Percentiles rank a stretch among this genome's conserved stretches.
Conservation (phyloP, 1,140 invertebrate genomes). For the Stenopsyche tienmushanensis region DNA sequence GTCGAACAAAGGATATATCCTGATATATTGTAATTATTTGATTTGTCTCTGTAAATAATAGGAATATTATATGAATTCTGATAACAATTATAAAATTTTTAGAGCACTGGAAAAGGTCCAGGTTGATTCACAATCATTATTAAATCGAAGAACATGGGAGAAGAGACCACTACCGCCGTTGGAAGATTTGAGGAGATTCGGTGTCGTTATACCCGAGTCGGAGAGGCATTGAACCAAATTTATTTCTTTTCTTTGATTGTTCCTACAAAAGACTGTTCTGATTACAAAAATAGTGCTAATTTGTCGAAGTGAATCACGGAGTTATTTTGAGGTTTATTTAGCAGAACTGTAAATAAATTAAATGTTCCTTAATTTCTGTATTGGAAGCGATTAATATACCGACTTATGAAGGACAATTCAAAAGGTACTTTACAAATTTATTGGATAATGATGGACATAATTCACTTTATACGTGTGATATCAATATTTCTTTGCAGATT, state of each 20-base stretch:
- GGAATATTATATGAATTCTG: not conserved
- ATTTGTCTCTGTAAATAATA: not conserved
- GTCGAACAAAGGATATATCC: conserved; percentile 59
- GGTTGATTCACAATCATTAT: conserved; percentile 47
- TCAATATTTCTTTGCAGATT: not conserved
- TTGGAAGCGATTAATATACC: too few species aligned
- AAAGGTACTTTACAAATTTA: too few species aligned
- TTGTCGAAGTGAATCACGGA: too few species aligned
- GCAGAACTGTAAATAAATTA: not conserved
- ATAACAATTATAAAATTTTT: conserved; percentile 14
- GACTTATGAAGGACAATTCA: too few species aligned
- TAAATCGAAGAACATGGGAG: conserved; percentile 47
- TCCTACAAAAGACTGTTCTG: conserved; percentile 15
- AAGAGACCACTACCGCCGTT: conserved; percentile 48
- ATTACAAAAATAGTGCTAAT: not conserved
- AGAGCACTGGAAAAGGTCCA: conserved; percentile 52
- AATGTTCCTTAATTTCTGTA: not conserved
- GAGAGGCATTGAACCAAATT: conserved; percentile 24
- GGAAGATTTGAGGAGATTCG: conserved; percentile 48
- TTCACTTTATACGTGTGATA: not conserved
- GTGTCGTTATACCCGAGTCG: conserved; percentile 37
- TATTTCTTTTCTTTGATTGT: not conserved
- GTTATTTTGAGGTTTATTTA: too few species aligned
- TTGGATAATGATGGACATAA: too few species aligned
- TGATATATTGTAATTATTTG: conserved; percentile 43